Conservation (phyloP, 2,888 invertebrate species). For the Chironomus tentans region DNA sequence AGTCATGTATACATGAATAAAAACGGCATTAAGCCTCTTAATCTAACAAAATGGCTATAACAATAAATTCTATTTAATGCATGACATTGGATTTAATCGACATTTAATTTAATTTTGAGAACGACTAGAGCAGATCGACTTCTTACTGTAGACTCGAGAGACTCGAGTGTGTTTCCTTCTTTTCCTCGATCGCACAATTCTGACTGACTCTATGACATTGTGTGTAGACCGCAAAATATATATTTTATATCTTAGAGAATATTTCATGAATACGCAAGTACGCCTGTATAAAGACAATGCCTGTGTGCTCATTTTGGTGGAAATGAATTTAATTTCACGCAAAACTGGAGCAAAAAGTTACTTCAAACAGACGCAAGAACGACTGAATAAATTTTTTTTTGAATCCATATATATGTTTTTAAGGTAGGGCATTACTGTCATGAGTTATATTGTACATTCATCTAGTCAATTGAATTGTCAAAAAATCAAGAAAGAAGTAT, state of each 20-base stretch:
- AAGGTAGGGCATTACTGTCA: background rate
- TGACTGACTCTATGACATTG: no score
- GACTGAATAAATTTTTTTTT: background rate
- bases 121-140: background rate
- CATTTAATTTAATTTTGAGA: background rate
- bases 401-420: background rate
- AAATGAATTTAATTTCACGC: background rate
- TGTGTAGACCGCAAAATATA: no score
- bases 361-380: no score
- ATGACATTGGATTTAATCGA: slow-evolving; percentile 10
- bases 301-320: background rate
- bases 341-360: no score
- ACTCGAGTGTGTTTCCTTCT: background rate
- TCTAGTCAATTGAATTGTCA: background rate
- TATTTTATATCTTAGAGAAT: no score
- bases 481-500: background rate
- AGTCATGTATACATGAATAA: background rate
- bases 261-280: no score
- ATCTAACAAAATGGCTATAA: background rate
- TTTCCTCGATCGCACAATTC: no score
- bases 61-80: background rate
- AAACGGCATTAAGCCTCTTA: background rate
- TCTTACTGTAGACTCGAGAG: background rate
- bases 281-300: background rate
- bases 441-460: background rate